Evolutionary conservation across 2,797 vertebrate genomes (phyloP).

Genomic region (Octomys mimax): DNA sequence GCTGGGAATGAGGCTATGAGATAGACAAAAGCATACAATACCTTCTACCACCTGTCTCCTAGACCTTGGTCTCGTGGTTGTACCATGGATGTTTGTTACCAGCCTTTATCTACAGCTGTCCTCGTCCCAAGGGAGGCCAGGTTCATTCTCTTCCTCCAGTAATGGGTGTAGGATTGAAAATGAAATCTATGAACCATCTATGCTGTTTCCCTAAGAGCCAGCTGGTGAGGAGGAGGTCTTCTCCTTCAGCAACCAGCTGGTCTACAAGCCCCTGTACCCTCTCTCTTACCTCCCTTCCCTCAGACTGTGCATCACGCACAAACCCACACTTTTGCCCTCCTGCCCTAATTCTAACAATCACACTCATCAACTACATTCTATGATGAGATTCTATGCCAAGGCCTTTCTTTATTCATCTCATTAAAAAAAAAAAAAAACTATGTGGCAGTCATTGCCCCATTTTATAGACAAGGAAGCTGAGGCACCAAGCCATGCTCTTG

Average conservation of each 20-base stretch:
- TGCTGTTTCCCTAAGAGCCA: constrained; percentile 39
- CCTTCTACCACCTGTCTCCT: neutral
- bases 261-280: neutral
- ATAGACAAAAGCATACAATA: no score
- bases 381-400: neutral
- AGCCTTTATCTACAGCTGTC: neutral
- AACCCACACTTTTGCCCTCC: neutral
- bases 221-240: constrained; percentile 63
- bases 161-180: neutral
- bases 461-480: constrained; percentile 35
- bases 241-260: constrained; percentile 31
- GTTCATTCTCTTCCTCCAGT: neutral
- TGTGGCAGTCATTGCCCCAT: neutral
- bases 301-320: neutral
- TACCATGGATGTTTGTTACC: neutral
- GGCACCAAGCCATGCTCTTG: neutral
- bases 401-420: neutral
- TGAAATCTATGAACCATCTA: neutral
- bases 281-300: neutral
- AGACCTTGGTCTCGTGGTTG: neutral
- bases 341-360: neutral
- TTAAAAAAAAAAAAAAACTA: neutral
- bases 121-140: neutral
- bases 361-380: neutral
- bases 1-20: neutral